phyloP scores from a whole-genome alignment of 2,888 invertebrate genomes.

The Andrena haemorrhoa region DNA sequence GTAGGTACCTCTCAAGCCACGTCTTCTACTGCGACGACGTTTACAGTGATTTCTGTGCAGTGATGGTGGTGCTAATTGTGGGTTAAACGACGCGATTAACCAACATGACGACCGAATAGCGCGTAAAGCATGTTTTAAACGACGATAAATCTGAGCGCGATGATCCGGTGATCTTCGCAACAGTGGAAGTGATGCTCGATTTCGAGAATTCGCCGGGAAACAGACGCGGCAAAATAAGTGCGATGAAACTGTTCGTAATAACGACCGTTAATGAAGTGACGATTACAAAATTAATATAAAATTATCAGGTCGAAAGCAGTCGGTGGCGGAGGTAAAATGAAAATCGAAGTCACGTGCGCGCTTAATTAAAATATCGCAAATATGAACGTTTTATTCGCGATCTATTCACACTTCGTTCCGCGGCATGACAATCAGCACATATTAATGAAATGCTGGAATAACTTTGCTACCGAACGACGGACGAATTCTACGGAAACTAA shows the following conservation, averaged over 20 bases:
- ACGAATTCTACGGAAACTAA: neutral
- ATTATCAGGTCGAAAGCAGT: conserved; percentile 41
- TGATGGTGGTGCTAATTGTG: conserved; percentile 68
- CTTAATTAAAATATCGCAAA: conserved; percentile 44
- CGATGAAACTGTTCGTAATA: neutral
- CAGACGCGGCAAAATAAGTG: conserved; percentile 24
- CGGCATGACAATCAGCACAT: conserved; percentile 3
- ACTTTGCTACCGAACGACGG: neutral
- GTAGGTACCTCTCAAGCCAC: conserved; percentile 39
- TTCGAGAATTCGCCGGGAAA: neutral
- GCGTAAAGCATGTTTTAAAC: neutral
- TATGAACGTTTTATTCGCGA: conserved; percentile 30
- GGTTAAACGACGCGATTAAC: conserved; percentile 32
- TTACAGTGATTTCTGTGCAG: conserved; percentile 66
- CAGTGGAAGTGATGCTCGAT: conserved; percentile 45
- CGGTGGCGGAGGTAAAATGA: conserved; percentile 31
- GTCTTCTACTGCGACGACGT: conserved; percentile 59
- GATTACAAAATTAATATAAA: conserved; percentile 28
- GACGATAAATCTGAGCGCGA: neutral
- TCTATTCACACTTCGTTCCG: conserved; percentile 23
- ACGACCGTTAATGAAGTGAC: conserved; percentile 26
- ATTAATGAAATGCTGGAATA: neutral
- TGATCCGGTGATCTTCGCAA: neutral
- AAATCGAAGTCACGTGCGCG: conserved; percentile 54
- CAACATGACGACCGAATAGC: neutral